These are phyloP conservation scores for Eristalis arbustorum DNA, from an alignment of 2,888 invertebrate species.

Conservation along the genomic window DNA sequence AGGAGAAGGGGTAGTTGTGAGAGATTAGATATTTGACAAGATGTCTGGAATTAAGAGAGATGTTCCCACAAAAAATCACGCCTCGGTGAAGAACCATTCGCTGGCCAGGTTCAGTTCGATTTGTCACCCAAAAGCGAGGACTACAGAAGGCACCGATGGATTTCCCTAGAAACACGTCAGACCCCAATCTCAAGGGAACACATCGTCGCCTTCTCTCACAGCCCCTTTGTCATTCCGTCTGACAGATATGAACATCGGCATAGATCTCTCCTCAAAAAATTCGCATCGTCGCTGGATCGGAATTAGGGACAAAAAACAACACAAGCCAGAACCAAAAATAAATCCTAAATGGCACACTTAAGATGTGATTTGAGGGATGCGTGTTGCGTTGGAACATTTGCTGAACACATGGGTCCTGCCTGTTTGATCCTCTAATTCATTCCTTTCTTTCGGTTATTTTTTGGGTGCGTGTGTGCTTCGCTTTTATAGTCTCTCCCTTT, in stretches of 20 bases:
- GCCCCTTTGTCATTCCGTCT: constrained; percentile 48
- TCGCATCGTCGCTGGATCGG: neutral
- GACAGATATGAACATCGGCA: constrained; percentile 62
- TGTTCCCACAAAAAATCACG: no score
- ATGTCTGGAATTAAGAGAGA: no score
- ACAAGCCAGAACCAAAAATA: neutral
- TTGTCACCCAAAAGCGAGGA: constrained; percentile 21
- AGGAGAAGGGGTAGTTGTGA: neutral
- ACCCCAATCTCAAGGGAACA: constrained; percentile 57
- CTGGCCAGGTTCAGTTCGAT: neutral
- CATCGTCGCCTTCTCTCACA: constrained; percentile 12
- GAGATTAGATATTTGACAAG: neutral
- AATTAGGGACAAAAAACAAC: constrained; percentile 14
- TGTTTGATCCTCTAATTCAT: neutral
- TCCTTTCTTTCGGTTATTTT: neutral
- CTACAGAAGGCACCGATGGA: constrained; percentile 1
- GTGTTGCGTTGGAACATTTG: constrained; percentile 50
- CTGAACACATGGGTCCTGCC: constrained; percentile 59
- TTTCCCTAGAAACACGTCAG: constrained; percentile 59
- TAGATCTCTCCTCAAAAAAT: neutral
- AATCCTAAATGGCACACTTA: constrained; percentile 61
- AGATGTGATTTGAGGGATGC: constrained; percentile 8
- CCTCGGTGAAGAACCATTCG: no score
- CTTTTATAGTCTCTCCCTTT: neutral
- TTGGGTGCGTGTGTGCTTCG: neutral